Evolutionary conservation across 2,888 invertebrate species (phyloP).

Genomic region (Andrena bucephala): DNA sequence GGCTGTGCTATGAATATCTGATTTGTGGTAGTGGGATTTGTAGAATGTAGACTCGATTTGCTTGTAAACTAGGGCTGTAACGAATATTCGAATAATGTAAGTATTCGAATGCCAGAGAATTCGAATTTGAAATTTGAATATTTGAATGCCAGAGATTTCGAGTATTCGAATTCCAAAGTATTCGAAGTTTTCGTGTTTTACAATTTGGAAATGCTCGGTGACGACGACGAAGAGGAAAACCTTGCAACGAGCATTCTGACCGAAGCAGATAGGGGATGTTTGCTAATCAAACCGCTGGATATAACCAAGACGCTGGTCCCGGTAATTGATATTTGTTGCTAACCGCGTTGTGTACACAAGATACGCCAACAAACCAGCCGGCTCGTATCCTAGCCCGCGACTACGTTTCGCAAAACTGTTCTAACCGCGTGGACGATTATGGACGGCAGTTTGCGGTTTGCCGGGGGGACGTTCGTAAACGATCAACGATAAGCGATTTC

Average conservation of each 20-base stretch:
- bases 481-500: conserved; percentile 72
- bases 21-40: neutral
- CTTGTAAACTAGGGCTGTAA: too few species aligned
- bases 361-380: conserved; percentile 56
- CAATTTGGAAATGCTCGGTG: neutral
- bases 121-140: too few species aligned
- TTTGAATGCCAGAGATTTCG: too few species aligned
- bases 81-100: too few species aligned
- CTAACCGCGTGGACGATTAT: conserved; percentile 64
- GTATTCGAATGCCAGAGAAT: too few species aligned
- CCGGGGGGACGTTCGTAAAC: conserved; percentile 65
- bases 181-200: neutral
- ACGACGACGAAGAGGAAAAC: neutral
- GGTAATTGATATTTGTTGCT: conserved; percentile 67
- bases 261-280: conserved; percentile 7
- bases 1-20: conserved; percentile 29
- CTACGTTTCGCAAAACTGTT: conserved; percentile 60
- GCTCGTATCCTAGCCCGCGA: conserved; percentile 35
- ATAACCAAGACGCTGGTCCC: conserved; percentile 24
- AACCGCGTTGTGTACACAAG: conserved; percentile 38
- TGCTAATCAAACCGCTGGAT: conserved; percentile 8
- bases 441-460: conserved; percentile 72
- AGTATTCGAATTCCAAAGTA: too few species aligned
- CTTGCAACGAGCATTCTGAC: neutral
- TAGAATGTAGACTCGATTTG: too few species aligned